phyloP scores from a whole-genome alignment of 1,140 invertebrate genomes.

The Scaptomyza montana region DNA sequence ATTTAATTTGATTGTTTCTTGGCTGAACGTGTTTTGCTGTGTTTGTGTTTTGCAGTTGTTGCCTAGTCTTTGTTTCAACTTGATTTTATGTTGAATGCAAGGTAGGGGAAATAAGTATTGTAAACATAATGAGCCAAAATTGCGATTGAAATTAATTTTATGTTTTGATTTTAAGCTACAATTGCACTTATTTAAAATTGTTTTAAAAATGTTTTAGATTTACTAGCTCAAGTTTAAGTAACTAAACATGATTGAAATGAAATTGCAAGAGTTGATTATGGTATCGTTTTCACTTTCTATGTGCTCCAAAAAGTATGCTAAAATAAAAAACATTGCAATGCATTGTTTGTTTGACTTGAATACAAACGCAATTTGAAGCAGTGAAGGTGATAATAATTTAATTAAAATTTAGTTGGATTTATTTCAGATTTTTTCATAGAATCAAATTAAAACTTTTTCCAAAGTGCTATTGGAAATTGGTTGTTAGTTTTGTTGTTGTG shows the following conservation, averaged over 20 bases:
- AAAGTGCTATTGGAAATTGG: slow-evolving; percentile 20
- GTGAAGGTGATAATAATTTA: too few species aligned
- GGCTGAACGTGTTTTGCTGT: slow-evolving; percentile 7
- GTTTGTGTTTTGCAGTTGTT: slow-evolving; percentile 24
- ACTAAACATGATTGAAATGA: too few species aligned
- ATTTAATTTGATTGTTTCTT: slow-evolving; percentile 74
- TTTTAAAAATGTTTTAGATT: background rate
- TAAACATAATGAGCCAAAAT: slow-evolving; percentile 35
- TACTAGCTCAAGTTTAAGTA: too few species aligned
- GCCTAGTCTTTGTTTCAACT: slow-evolving; percentile 30
- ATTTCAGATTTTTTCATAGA: slow-evolving; percentile 14
- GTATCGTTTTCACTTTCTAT: too few species aligned
- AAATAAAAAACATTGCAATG: background rate
- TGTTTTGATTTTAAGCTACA: background rate
- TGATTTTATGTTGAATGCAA: background rate
- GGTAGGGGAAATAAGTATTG: slow-evolving; percentile 14
- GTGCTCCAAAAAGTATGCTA: background rate
- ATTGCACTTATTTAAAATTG: background rate
- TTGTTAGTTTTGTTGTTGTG: slow-evolving; percentile 44
- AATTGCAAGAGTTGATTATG: too few species aligned
- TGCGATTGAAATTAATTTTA: slow-evolving; percentile 3
- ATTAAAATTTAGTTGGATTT: slow-evolving; percentile 31
- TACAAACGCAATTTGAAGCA: slow-evolving; percentile 1
- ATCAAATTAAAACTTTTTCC: background rate
- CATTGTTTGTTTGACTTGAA: background rate